Evolutionary conservation across 2,888 invertebrate genomes (phyloP).

Genomic region (Acanthosepion lycidas): DNA sequence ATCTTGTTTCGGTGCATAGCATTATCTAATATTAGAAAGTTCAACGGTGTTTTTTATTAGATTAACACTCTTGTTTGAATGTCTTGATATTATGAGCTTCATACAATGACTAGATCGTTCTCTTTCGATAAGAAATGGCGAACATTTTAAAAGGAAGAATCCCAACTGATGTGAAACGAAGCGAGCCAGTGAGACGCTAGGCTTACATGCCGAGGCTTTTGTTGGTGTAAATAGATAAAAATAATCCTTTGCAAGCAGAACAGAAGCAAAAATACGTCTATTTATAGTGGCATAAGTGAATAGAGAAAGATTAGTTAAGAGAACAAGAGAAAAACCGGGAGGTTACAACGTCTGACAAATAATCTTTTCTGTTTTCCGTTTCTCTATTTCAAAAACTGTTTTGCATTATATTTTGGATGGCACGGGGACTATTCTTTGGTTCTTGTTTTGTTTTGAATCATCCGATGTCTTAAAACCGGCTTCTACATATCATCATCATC

Average conservation of each 20-base stretch:
- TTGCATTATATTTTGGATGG: not conserved
- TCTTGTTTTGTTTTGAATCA: no score
- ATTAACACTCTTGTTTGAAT: not conserved
- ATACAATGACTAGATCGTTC: not conserved
- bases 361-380: not conserved
- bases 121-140: not conserved
- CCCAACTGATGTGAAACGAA: not conserved
- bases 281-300: not conserved
- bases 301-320: not conserved
- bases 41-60: not conserved
- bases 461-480: no score
- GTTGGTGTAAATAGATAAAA: conserved; percentile 16
- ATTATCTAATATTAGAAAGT: conserved; percentile 1
- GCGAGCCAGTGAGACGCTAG: not conserved
- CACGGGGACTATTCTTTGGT: no score
- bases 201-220: not conserved
- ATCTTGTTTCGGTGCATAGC: not conserved
- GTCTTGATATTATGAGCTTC: not conserved
- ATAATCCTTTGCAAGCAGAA: not conserved
- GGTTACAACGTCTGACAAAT: not conserved
- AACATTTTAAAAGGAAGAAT: not conserved
- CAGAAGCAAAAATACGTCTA: not conserved
- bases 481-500: no score
- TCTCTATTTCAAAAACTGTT: no score
- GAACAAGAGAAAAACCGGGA: not conserved